Evolutionary conservation across 2,113 vertebrate genomes (phyloP), one percentile per base, ranked within the genome.

Genomic region (Grus americana): DNA sequence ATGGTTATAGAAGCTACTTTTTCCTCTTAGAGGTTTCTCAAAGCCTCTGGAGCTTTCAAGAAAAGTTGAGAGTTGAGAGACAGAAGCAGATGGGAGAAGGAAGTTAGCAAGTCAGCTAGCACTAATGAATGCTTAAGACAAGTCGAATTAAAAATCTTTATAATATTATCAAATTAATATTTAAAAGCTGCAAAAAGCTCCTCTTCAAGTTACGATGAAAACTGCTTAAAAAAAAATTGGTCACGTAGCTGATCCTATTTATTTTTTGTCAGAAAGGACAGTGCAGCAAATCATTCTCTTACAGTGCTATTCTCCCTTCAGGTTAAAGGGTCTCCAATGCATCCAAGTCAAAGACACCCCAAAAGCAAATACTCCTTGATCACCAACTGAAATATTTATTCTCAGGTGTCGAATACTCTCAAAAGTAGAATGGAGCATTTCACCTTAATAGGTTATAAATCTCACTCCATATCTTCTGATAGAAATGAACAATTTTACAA

Each of bases 201-300:
- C 29, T 63, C 46, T 59, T 55, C 18, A 38, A 30, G 11, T 68
- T 55, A 30, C 9, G 9, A 2, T 66, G 52, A 61, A 75, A 74
- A 65, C 5, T 15, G 12, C 38, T 74, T 73, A 12, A 47, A 32
- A 47, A 78, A 34, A 10, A 54, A 36, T 18, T 10, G 12, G 23
- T 58, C 1, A 0, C 30, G 20, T 3, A 46, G 23, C 5, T 2
- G 1, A 49, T 49, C 20, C 27, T 42, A 5, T 38, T 73, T 40
- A 23, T 8, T 58, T 84, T 71, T 40, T 46, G 26, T 52, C 72
- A 75, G 27, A 67, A 86, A 73, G 61, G 50, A n/a, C 2, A 79
- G n/a, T 80, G 32, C 20, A 40, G 17, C 50, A 75, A 71, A 46
- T 75, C 10, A 12, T 29, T 46, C 30, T 57, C 20, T 54, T 10